phyloP scores from a whole-genome alignment of 2,888 invertebrate species.

The Noctua fimbriata region DNA sequence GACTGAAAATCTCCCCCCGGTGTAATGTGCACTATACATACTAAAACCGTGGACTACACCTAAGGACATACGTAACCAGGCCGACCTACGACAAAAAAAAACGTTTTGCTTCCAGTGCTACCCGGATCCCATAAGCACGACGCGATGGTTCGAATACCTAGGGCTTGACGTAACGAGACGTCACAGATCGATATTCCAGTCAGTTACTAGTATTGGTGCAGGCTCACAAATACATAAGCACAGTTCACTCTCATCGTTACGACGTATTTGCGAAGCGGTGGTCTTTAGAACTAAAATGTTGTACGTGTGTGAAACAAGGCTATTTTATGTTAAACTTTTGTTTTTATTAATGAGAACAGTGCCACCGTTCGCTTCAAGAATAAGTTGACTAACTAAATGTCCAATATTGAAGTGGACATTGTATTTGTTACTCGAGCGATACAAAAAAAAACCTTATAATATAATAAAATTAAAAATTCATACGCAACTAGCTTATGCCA shows the following conservation, averaged over 20 bases:
- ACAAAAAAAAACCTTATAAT: too few relatives aligned
- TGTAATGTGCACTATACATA: not conserved
- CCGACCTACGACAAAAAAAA: not conserved
- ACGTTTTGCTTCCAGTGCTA: not conserved
- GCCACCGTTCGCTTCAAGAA: too few relatives aligned
- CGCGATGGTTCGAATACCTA: not conserved
- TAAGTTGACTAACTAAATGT: too few relatives aligned
- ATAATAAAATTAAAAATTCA: too few relatives aligned
- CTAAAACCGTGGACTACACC: not conserved
- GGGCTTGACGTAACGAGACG: slow-evolving; percentile 17
- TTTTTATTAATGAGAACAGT: not conserved
- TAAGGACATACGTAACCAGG: not conserved
- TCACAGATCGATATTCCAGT: slow-evolving; percentile 23
- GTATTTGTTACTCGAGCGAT: too few relatives aligned
- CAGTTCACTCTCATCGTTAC: not conserved
- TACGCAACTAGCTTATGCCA: too few relatives aligned
- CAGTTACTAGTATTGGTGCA: not conserved
- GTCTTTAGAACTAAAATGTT: not conserved
- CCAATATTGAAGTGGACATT: not conserved
- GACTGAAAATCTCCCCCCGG: not conserved
- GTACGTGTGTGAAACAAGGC: not conserved
- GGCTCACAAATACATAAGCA: too few relatives aligned
- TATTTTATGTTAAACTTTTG: not conserved
- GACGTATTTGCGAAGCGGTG: not conserved
- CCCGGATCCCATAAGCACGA: slow-evolving; percentile 1